Conservation (phyloP, 2,888 invertebrate species). For the Formica aserva region DNA sequence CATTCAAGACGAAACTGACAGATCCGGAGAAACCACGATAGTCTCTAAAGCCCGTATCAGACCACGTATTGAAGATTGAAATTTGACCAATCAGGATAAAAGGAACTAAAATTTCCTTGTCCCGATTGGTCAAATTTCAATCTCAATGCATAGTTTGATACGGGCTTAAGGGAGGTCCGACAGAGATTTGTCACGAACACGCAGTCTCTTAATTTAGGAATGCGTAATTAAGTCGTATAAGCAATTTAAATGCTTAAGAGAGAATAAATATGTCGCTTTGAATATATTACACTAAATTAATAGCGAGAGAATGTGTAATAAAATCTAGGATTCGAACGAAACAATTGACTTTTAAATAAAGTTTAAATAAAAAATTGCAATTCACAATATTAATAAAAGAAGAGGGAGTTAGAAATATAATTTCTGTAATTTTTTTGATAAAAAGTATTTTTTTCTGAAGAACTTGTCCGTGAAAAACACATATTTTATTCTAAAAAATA, state of each 20-base stretch:
- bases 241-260: slow-evolving; percentile 33
- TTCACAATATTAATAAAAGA: not conserved
- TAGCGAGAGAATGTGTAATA: not conserved
- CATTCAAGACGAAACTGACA: not conserved
- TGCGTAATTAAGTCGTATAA: slow-evolving; percentile 23
- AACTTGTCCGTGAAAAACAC: not conserved
- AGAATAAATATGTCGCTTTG: slow-evolving; percentile 1
- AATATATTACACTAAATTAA: slow-evolving; percentile 1
- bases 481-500: not conserved
- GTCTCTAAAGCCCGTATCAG: too few relatives aligned
- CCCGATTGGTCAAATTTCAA: too few relatives aligned
- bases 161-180: not conserved
- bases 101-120: too few relatives aligned
- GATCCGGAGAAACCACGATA: not conserved
- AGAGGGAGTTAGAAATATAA: not conserved
- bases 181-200: slow-evolving; percentile 21
- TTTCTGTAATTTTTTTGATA: not conserved
- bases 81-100: too few relatives aligned
- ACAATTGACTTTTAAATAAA: not conserved
- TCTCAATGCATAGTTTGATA: too few relatives aligned
- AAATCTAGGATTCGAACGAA: not conserved
- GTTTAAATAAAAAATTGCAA: not conserved
- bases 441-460: not conserved
- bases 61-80: too few relatives aligned
- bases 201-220: slow-evolving; percentile 34